A percentile compares a stretch with the other conserved stretches of the same genome.
Conservation (phyloP, 2,888 invertebrate species). For the Pterobdella sp. region DNA sequence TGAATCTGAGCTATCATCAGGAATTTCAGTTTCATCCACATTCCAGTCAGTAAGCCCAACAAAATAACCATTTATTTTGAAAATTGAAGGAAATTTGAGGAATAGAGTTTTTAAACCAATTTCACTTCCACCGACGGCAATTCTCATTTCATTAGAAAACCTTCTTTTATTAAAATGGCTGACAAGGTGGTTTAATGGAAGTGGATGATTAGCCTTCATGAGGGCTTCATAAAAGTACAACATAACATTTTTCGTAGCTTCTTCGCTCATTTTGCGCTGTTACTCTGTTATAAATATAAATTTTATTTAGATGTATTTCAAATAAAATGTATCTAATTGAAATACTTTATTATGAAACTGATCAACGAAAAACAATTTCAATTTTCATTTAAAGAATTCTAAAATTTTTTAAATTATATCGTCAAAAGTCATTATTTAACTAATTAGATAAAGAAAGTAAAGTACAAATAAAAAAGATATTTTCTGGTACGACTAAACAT, state of each 20-base stretch:
- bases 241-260: slow-evolving; percentile 24
- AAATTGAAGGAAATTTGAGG: slow-evolving; percentile 28
- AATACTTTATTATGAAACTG: too few relatives aligned
- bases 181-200: slow-evolving; percentile 21
- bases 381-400: too few relatives aligned
- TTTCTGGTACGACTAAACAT: too few relatives aligned
- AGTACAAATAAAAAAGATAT: too few relatives aligned
- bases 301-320: too few relatives aligned
- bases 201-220: slow-evolving; percentile 25
- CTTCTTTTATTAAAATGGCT: slow-evolving; percentile 26
- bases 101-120: slow-evolving; percentile 26
- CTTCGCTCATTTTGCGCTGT: slow-evolving; percentile 21
- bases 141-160: slow-evolving; percentile 29
- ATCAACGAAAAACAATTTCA: too few relatives aligned
- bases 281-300: too few relatives aligned
- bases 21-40: slow-evolving; percentile 10
- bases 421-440: too few relatives aligned
- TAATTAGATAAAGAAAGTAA: too few relatives aligned
- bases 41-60: slow-evolving; percentile 25
- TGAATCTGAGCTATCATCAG: slow-evolving; percentile 28
- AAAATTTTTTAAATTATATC: too few relatives aligned
- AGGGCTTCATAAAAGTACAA: slow-evolving; percentile 28
- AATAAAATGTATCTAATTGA: too few relatives aligned
- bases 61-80: slow-evolving; percentile 25
- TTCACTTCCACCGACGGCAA: slow-evolving; percentile 27